Percentiles rank a stretch among this genome's conserved stretches.
phyloP scores from a whole-genome alignment of 1,140 invertebrate species.

The Papilio xuthus region DNA sequence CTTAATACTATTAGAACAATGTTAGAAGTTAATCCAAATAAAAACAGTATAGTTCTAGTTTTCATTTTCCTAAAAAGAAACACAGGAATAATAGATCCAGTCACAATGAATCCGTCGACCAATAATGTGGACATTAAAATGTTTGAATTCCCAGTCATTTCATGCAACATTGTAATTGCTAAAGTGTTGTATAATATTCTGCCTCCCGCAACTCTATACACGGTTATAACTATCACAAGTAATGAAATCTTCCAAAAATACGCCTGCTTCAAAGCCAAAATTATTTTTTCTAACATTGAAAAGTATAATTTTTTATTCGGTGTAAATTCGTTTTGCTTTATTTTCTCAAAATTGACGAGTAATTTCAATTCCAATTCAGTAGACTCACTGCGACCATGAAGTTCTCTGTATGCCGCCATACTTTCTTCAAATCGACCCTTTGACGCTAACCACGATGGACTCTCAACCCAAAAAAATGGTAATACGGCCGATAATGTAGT shows the following conservation, averaged over 20 bases:
- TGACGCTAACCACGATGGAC: slow-evolving; percentile 46
- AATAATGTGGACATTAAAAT: slow-evolving; percentile 42
- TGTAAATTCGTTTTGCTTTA: slow-evolving; percentile 31
- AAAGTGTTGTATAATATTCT: slow-evolving; percentile 44
- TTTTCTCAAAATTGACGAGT: slow-evolving; percentile 31
- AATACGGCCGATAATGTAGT: slow-evolving; percentile 34
- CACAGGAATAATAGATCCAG: slow-evolving; percentile 39
- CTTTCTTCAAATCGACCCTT: slow-evolving; percentile 47
- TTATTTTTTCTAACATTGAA: slow-evolving; percentile 24
- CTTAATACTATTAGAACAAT: slow-evolving; percentile 36
- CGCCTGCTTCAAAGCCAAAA: slow-evolving; percentile 28
- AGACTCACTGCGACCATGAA: slow-evolving; percentile 28
- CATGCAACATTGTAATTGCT: slow-evolving; percentile 43
- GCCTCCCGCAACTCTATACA: slow-evolving; percentile 42
- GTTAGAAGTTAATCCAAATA: slow-evolving; percentile 39
- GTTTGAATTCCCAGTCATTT: slow-evolving; percentile 39
- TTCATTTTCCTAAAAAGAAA: slow-evolving; percentile 42
- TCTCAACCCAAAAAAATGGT: slow-evolving; percentile 44
- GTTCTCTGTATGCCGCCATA: slow-evolving; percentile 35
- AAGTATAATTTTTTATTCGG: slow-evolving; percentile 7
- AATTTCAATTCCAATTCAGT: slow-evolving; percentile 29
- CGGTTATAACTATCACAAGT: slow-evolving; percentile 24
- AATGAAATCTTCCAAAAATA: slow-evolving; percentile 45
- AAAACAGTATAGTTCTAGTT: slow-evolving; percentile 42
- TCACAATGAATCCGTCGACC: slow-evolving; percentile 39